Evolutionary conservation across 2,888 invertebrate genomes (phyloP), one percentile per base, ranked within the genome.

Genomic region (Rhingia rostrata): DNA sequence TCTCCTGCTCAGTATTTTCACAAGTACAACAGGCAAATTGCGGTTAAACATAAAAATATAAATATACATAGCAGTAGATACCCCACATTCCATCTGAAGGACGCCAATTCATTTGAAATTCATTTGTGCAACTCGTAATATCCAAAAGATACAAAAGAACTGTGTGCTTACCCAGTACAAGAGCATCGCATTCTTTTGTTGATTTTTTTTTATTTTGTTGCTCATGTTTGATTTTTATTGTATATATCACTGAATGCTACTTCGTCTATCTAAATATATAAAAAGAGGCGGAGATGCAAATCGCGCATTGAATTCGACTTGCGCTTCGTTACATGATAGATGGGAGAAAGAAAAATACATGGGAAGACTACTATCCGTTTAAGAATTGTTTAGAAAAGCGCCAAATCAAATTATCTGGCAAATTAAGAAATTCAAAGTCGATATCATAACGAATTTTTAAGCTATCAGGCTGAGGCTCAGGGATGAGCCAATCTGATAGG

Each of bases 101-200:
- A 56, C 63, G 39, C 37, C 54, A 64, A 73, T 64, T 64, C 54
- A 63, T 73, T 73, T 73, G 73, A 64, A 73, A 56, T 73, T 73
- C 63, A 64, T 73, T 73, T 41, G 32, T 54, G n/a, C 43, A 9
- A n/a, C 32, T 33, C 41, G 41, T 53, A 53, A 66, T 14, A 41
- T 32, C 41, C 51, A 66, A 53, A 66, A 66, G 60, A 45, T 61
- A 41, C 37, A 30, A 14, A 61, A 61, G 32, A 22, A 22, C 22
- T 22, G 22, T 22, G 2, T n/a, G 22, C 22, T n/a, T 22, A 22
- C 22, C 22, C 32, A 58, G 9, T 4, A 22, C 22, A 30, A 56
- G 22, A 14, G 22, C 22, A 33, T 33, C 35, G 35, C 35, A 37
- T 37, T 37, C 9, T 37, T 45, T n/a, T 47, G 47, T 47, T 9